Base-by-base conservation (phyloP, 2,888 invertebrate species). In the Philonicus albiceps region DNA sequence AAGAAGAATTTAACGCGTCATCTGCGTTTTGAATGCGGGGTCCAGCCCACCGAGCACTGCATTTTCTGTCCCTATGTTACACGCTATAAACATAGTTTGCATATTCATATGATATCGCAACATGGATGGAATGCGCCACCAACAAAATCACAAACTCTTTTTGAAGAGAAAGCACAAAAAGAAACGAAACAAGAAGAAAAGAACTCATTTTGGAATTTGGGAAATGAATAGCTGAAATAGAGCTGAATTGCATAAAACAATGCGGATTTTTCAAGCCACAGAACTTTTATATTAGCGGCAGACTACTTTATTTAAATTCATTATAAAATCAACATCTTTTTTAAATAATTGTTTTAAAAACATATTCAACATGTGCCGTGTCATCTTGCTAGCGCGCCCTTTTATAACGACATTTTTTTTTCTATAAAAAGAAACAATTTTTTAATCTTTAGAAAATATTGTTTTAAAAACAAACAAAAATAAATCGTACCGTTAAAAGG, bases 1-100 rank as follows among this genome's bases (percentile, higher is more conserved):
- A 93, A 94, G 88, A 93, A 94, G 89, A 94, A 94, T 89, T 92
- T 95, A 89, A 93, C 93, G 87, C 93, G 94, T 16, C 95, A 95
- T 89, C 89, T 94, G 88, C 93, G 93, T 87, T 93, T 93, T 89
- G 94, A 95, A 89, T 94, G 94, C 89, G 94, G 94, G 85, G 93
- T 93, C 86, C 92, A 93, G 87, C 94, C 94, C 0, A 93, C 93
- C 75, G 93, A 94, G 89, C 91, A 92, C 87, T 95, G 94, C 88
- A 92, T 92, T 0, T 92, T 93, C 88, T 95, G 94, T 88, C 91
- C 92, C 3, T 92, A 91, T 89, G 91, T 93, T 87, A 93, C 94
- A 34, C 93, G 93, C 87, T 93, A 94, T 88, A 93, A 93, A 89
- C 93, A 93, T 88, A 93, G 93, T 88, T 91, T 94, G 37, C 92